Evolutionary conservation across 2,888 invertebrate genomes (phyloP), one percentile per base, ranked within the genome.

Genomic region (Tachina grossa): DNA sequence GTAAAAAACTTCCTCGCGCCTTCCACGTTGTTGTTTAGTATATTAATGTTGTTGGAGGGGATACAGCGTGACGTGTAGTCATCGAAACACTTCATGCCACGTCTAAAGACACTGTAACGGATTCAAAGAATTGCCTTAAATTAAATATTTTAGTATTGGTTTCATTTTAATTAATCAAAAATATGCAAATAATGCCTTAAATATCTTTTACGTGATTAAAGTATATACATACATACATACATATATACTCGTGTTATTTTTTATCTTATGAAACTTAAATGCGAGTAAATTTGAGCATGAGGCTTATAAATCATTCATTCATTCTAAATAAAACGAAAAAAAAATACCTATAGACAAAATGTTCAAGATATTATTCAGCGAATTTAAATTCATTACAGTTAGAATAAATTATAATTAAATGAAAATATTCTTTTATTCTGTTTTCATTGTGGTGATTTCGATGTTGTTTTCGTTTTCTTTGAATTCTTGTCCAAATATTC

Each of bases 11-110:
- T 89, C 11, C 90, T 91, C 3, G 92, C 93, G 4, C 92, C 92
- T 80, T 91, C 90, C 8, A 93, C 90, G 83, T 92, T 93, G 72
- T 91, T 92, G 74, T 91, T 89, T 59, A 92, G 91, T 9, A 92
- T 78, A 6, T 82, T 86, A 0, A 90, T 83, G 43, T 90, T 92
- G 10, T 89, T 89, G 69, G 90, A 87, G 65, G 91, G 87, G 4
- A 93, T 87, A 80, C 93, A 93, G 19, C 91, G 91, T 14, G 89
- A 89, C 4, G 91, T 88, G 59, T 93, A 93, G 9, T 89, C 90
- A 83, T 93, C 92, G 80, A 93, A 92, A 76, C 93, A 93, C 81
- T 88, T 88, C 90, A 93, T 91, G 69, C 93, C 93, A 19, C 90
- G 90, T 80, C 90, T 90, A 74, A 93, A 93, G 69, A 92, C 90